Base-by-base conservation (phyloP, 1,140 invertebrate genomes). In the Magallana gigas region DNA sequence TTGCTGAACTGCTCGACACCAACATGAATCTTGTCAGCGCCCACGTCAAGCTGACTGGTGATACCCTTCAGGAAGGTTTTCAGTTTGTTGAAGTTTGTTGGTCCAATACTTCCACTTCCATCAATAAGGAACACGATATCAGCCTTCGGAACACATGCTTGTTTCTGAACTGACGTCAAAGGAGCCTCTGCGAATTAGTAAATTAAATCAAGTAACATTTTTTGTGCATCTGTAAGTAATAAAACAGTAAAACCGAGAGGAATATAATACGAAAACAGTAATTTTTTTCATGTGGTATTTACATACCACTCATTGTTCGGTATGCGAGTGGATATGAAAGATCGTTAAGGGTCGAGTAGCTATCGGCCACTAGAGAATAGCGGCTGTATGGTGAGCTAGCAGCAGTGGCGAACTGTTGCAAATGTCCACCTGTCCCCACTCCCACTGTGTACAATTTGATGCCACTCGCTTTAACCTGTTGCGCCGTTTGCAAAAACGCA, bases 91-190 rank as follows among this genome's bases (percentile, higher is more conserved):
- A 93, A 93, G 80, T 93, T 91, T 56, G 83, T 82, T 59, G 87
- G 83, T 8, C 91, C 91, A 85, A 93, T 91, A 85, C 92, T 93
- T 57, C 90, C 91, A 60, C 91, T 92, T 11, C 91, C 90, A 85
- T 93, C 93, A 1, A 93, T 86, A 8, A 93, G 58, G 87, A 93
- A 92, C 7, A 91, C 91, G 64, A 93, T 76, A 82, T 93, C 93
- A 3, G 92, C 92, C 64, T 90, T 88, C 71, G 90, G 90, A 36
- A 93, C 81, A 84, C 92, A 94, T 85, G 83, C 16, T 62, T 84
- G 83, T 62, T 62, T 62, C 23, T 81, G 76, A 68, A 83, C 90
- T 91, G 88, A 48, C 87, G 84, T 29, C 23, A 29, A 48, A 84
- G 64, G 64, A 8, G 56, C 56, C 58, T 86, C 85, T 86, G 76